Evolutionary conservation across 2,888 invertebrate species (phyloP), one percentile per base, ranked within the genome.

Genomic region (Diplazon laetatorius): DNA sequence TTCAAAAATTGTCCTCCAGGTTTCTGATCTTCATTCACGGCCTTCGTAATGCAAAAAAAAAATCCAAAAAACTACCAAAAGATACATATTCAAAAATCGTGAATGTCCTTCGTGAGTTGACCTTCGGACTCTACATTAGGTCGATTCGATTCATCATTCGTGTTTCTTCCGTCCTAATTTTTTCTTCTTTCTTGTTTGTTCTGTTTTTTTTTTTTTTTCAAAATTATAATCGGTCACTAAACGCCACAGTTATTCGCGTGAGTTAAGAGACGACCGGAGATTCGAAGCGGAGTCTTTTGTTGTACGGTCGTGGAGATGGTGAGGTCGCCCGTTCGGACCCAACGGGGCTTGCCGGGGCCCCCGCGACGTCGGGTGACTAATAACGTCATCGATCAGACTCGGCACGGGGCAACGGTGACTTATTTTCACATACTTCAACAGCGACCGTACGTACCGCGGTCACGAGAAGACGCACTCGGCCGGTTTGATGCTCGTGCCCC

Each of bases 321-420:
- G 50, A 46, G 20, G 30, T 44, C 46, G 25, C 48, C 59, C 46
- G n/a, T n/a, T n/a, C n/a, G 59, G 68, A 59, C 68, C 78, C 70
- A 79, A 55, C 76, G 44, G 72, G 72, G 65, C 52, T 48, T 30
- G 20, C 52, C 6, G 70, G 66, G 75, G 70, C 75, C 74, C 62
- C 59, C 65, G 75, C 63, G 78, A n/a, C n/a, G 73, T 70, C 69
- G 83, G n/a, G 81, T 89, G 89, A 89, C 89, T 88, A 89, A 89
- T 89, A 87, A 88, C 89, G 85, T 83, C 88, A 89, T 89, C 88
- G 87, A 87, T 89, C 89, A 89, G 86, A 84, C 82, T 79, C 84
- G 72, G 74, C 78, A 74, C 78, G 80, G 65, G 72, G 42, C 2
- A 30, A 68, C 60, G 71, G 50, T 74, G 46, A 46, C 70, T 59